Percentiles rank a stretch among this genome's conserved stretches.
Conservation (phyloP, 2,113 vertebrate genomes). For the Phalacrocorax aristotelis region DNA sequence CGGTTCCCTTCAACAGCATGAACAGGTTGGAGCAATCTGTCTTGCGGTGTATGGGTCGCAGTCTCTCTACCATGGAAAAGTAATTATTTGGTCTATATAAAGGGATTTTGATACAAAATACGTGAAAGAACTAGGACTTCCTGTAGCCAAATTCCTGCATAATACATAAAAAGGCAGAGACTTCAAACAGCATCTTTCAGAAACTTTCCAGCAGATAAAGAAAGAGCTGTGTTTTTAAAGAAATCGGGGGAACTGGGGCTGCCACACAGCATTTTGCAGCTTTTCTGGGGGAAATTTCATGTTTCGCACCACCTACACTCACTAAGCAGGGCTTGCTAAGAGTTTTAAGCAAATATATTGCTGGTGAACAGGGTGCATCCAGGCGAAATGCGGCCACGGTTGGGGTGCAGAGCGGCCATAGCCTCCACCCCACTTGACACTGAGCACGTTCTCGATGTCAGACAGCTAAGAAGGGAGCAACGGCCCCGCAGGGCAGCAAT, state of each 20-base stretch:
- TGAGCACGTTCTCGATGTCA: fast-evolving
- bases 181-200: constrained; percentile 18
- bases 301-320: neutral
- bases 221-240: neutral
- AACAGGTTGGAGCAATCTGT: neutral
- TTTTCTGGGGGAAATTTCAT: neutral
- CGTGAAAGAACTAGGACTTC: neutral
- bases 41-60: neutral
- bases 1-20: neutral
- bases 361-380: neutral
- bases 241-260: neutral
- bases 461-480: neutral
- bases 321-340: neutral
- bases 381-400: neutral
- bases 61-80: neutral
- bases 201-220: neutral
- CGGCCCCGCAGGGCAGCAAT: neutral
- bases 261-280: neutral
- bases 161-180: neutral
- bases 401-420: neutral
- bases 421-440: neutral
- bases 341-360: neutral
- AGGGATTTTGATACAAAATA: constrained; percentile 37
- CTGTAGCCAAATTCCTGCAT: constrained; percentile 46
- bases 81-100: constrained; percentile 19